Base-by-base conservation (phyloP, 2,797 vertebrate species). In the Scolopax rusticola region DNA sequence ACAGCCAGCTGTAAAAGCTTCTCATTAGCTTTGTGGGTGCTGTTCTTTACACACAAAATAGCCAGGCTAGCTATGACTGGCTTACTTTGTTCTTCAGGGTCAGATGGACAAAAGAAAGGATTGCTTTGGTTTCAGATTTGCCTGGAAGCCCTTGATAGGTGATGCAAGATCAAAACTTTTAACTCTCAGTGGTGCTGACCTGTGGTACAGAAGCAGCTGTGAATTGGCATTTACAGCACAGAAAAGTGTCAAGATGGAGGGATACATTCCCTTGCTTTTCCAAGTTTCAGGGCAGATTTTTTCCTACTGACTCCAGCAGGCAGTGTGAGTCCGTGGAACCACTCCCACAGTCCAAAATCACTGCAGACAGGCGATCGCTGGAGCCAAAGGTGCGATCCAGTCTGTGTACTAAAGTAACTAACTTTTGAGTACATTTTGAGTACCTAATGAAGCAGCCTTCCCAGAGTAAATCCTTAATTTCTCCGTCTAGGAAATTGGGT, bases 391-490 rank as follows among this genome's bases (percentile, higher is more conserved):
- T 89, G 63, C 0, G 1, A 95, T 61, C 27, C 33, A 90, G 33
- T n/a, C 85, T 90, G 76, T 84, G 70, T 91, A 75, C 54, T 61
- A 70, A 86, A 91, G 83, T 91, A 93, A 88, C 87, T 93, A 88
- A 94, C 65, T 95, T 94, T 43, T 88, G 88, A 93, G 57, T 70
- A 93, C 80, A 64, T 88, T 95, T 93, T 91, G 91, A 94, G 65
- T 69, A 86, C 76, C 76, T 95, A 91, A 93, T 84, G 91, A 95
- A 95, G 76, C 83, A 78, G 88, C 27, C 33, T 95, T 95, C 69
- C 57, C 3, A 1, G 54, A 94, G 83, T 88, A 93, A 95, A 95
- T 59, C 83, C 91, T 93, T 95, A 93, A 86, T 95, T 94, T 93
- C 73, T 81, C 69, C 65, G 47, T 81, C 79, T 88, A 91, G 83